Evolutionary conservation across 1,140 invertebrate genomes (phyloP).

Genomic region (Conopomorpha cramerella): DNA sequence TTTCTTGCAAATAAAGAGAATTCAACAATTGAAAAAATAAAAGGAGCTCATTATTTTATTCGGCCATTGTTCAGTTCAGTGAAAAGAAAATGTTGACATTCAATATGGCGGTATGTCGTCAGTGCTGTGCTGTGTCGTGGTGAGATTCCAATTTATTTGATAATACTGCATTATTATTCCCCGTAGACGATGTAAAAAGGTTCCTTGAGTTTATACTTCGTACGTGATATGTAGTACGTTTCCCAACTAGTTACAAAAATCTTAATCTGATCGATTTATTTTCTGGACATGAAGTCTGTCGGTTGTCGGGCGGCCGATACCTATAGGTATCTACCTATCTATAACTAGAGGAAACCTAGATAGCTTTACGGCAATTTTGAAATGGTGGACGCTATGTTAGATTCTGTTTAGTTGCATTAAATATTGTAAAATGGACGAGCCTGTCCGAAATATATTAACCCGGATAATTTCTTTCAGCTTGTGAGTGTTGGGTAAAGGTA

Average conservation of each 20-base stretch:
- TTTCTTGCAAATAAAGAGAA: constrained; percentile 6
- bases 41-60: constrained; percentile 15
- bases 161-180: too few species aligned
- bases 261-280: too few species aligned
- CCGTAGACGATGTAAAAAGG: too few species aligned
- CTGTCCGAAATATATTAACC: too few species aligned
- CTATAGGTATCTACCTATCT: too few species aligned
- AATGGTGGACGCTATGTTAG: too few species aligned
- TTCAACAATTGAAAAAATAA: constrained; percentile 11
- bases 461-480: constrained; percentile 73
- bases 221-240: too few species aligned
- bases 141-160: constrained; percentile 45
- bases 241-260: constrained; percentile 10
- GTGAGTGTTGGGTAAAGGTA: constrained; percentile 77
- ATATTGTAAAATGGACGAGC: too few species aligned
- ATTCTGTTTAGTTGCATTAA: too few species aligned
- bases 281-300: too few species aligned
- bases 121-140: constrained; percentile 92
- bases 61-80: constrained; percentile 28
- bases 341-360: too few species aligned
- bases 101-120: constrained; percentile 94
- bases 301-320: constrained; percentile 32
- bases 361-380: constrained; percentile 47
- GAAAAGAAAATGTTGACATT: constrained; percentile 55
- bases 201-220: too few species aligned